Evolutionary conservation across 2,888 invertebrate genomes (phyloP), one percentile per base, ranked within the genome.

Genomic region (Melikaiella ostensackeni): DNA sequence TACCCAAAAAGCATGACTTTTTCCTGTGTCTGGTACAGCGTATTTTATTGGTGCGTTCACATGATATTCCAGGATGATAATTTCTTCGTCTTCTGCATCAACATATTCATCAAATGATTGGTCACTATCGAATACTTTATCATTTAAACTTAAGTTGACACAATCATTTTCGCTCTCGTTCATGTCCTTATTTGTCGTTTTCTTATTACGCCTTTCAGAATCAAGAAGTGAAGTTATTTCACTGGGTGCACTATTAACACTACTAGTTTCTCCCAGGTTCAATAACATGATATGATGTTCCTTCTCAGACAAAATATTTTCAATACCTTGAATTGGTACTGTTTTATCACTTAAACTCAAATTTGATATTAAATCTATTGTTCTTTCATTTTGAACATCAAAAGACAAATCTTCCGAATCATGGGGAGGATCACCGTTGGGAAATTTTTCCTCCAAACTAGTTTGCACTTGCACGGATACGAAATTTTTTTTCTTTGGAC

Each of bases 1-100:
- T 91, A 91, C 91, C 91, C 91, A 91, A 85, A 90, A 91, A 78
- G 91, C 88, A 81, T 89, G 85, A 84, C 85, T 87, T 66, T 86
- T 83, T 79, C 86, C 87, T 75, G 85, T 79, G 83, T 87, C 87
- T 75, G 91, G 88, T 81, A 88, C 88, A 76, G 85, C 81, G 83
- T 87, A 90, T 76, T 88, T 84, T 77, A 89, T 90, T 30, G 89
- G 87, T 70, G 50, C 2, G 11, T 27, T 70, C 19, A 50, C 30
- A 50, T 19, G 1, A 70, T n/a, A 19, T 19, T 50, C n/a, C 9
- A 1, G 1, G 8, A 19, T 19, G 2, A n/a, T 11, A 9, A 8
- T 50, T 50, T 70, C 30, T 19, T 27, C 11, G 75, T 85, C 85
- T 21, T 86, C 85, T 55, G 86, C 87, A 77, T 88, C 88, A 61